Base-by-base conservation (phyloP, 2,113 vertebrate species). In the Rhea pennata region DNA sequence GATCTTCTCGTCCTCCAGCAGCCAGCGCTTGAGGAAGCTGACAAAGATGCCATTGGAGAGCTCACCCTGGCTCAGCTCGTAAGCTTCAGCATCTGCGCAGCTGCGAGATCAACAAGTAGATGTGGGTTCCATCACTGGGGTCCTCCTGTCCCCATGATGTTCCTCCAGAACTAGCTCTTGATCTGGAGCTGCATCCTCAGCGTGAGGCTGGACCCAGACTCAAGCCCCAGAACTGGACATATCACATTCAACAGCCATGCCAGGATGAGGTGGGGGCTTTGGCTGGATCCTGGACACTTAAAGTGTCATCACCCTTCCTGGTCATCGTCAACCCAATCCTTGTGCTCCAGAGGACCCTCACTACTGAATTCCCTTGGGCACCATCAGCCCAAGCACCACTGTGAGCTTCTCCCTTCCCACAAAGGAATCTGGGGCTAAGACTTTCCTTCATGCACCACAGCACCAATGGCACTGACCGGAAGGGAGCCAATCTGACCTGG, bases 1-100 rank as follows among this genome's bases (percentile, higher is more conserved):
- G 95, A 99, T 98, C 97, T 99, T 99, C 94, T 99, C 98, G 0
- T 98, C 98, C 77, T 98, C 97, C 97, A 98, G 97, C n/a, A 99
- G 97, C 59, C 98, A 98, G 72, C 92, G 90, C 93, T 98, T 99
- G 58, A 99, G 98, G 95, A 98, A 99, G 91, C 93, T 98, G 84
- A 99, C 98, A 2, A 99, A 99, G 92, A 99, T 97, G 33, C 99
- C 99, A 0, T 99, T 99, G 56, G 98, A 98, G 74, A 98, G 97
- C 19, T 98, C 97, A 0, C 98, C 97, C 82, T 97, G 97, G 90
- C 98, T 98, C 93, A 99, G 98, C 96, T 99, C 99, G 11, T 98
- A 99, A 7, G 99, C 99, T 91, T 99, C 98, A 0, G 99, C 99
- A 0, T 99, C 99, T 0, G 97, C 98, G 0, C 98, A 99, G 89